These are phyloP conservation scores for Halichoeres trimaculatus DNA, from an alignment of 2,113 vertebrate genomes.

Conservation along the genomic window DNA sequence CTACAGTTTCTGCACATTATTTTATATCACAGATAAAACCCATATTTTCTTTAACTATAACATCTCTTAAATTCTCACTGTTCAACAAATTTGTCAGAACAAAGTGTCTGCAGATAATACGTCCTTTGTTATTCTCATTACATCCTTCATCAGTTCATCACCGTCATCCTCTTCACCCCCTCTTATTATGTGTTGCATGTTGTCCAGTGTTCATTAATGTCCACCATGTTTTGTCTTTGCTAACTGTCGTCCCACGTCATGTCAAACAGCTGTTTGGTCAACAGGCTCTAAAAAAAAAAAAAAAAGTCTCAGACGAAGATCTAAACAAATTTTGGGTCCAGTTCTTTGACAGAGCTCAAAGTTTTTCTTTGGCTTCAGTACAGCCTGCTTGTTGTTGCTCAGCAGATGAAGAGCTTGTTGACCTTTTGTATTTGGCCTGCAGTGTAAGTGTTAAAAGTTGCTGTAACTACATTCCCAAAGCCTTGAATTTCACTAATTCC, in stretches of 20 bases:
- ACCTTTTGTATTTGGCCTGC: constrained; percentile 57
- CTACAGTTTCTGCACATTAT: too few species aligned
- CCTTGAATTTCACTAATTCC: constrained; percentile 56
- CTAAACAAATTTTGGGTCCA: neutral
- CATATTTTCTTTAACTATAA: too few species aligned
- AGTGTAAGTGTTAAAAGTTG: constrained; percentile 14
- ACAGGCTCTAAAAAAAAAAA: constrained; percentile 66
- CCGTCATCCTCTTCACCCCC: constrained; percentile 41
- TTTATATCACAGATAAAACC: too few species aligned
- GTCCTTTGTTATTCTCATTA: neutral
- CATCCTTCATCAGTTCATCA: constrained; percentile 3
- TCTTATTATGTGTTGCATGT: constrained; percentile 74
- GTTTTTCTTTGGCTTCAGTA: neutral
- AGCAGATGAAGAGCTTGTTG: constrained; percentile 71
- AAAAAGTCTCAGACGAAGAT: neutral
- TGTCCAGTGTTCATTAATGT: constrained; percentile 67
- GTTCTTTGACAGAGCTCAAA: neutral
- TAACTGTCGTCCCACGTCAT: constrained; percentile 64
- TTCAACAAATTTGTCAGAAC: neutral
- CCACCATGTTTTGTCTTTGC: constrained; percentile 70
- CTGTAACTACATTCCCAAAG: constrained; percentile 51
- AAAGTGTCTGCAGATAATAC: neutral
- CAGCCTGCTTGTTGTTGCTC: neutral
- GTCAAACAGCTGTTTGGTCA: constrained; percentile 72
- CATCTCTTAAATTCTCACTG: neutral